These are phyloP conservation scores for Cacoxenus indagator DNA, from an alignment of 2,888 invertebrate genomes.

Conservation along the genomic window DNA sequence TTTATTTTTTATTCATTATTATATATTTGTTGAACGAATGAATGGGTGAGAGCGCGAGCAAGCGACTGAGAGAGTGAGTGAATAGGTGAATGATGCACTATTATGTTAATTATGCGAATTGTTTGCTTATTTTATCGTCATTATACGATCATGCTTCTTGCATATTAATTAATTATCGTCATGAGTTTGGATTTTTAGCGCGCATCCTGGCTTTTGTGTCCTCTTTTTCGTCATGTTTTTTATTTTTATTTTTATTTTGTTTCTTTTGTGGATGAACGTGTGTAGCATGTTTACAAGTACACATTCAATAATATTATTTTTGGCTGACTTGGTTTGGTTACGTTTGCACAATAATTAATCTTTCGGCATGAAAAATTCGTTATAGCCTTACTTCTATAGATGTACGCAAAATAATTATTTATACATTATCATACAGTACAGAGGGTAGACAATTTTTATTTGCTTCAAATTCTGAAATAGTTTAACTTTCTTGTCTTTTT, in stretches of 20 bases:
- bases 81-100: constrained; percentile 4
- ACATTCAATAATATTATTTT: constrained; percentile 3
- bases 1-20: constrained; percentile 12
- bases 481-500: constrained; percentile 3
- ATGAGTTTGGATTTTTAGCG: constrained; percentile 4
- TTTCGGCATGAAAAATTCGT: constrained; percentile 2
- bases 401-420: constrained; percentile 1
- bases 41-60: neutral
- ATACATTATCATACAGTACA: neutral
- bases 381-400: neutral
- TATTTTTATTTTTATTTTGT: constrained; percentile 12
- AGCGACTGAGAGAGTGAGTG: neutral
- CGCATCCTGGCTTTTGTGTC: neutral
- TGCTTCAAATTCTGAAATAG: constrained; percentile 20
- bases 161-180: constrained; percentile 50
- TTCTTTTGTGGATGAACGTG: constrained; percentile 11
- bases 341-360: constrained; percentile 9
- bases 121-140: constrained; percentile 36
- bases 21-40: neutral
- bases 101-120: constrained; percentile 34
- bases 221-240: neutral
- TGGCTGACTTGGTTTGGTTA: constrained; percentile 42
- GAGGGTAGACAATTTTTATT: constrained; percentile 17
- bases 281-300: constrained; percentile 10
- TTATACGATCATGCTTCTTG: constrained; percentile 36